Percentiles rank a stretch among this genome's conserved stretches.
These are phyloP conservation scores for Carposina sasakii DNA, from an alignment of 1,140 invertebrate species.

Conservation along the genomic window DNA sequence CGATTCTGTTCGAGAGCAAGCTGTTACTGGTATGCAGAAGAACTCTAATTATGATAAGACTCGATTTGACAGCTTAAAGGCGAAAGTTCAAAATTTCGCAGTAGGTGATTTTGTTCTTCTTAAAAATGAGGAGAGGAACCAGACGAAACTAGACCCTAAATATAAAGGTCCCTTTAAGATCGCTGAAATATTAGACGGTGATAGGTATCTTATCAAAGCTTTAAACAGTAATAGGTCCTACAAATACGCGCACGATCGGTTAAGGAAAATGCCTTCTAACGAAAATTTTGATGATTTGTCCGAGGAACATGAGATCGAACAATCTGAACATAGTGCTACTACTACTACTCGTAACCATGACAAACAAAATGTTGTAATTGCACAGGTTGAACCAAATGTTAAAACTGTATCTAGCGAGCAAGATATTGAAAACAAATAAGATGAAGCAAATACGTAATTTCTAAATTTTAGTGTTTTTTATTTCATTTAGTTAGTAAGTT, in stretches of 20 bases:
- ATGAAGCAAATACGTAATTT: too few relatives aligned
- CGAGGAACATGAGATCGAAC: too few relatives aligned
- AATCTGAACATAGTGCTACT: too few relatives aligned
- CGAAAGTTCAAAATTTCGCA: conserved; percentile 24
- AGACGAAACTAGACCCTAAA: conserved; percentile 30
- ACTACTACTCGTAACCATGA: too few relatives aligned
- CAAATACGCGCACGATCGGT: conserved; percentile 24
- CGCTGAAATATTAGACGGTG: conserved; percentile 16
- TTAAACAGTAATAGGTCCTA: conserved; percentile 7
- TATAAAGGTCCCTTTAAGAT: conserved; percentile 30
- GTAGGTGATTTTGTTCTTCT: conserved; percentile 30
- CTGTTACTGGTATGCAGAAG: neutral
- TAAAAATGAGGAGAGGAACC: conserved; percentile 29
- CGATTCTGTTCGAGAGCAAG: neutral
- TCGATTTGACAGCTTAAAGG: conserved; percentile 29
- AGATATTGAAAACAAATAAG: too few relatives aligned
- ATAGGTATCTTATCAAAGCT: conserved; percentile 19
- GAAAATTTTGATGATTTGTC: too few relatives aligned
- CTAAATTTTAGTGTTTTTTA: too few relatives aligned
- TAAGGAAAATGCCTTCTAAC: conserved; percentile 16
- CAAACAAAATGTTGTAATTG: too few relatives aligned
- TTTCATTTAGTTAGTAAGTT: too few relatives aligned
- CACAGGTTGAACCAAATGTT: too few relatives aligned
- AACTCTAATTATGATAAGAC: conserved; percentile 20
- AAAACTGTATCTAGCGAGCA: too few relatives aligned